Percentiles rank a stretch among this genome's conserved stretches.
Evolutionary conservation across 2,113 vertebrate genomes (phyloP).

Genomic region (Platichthys flesus): DNA sequence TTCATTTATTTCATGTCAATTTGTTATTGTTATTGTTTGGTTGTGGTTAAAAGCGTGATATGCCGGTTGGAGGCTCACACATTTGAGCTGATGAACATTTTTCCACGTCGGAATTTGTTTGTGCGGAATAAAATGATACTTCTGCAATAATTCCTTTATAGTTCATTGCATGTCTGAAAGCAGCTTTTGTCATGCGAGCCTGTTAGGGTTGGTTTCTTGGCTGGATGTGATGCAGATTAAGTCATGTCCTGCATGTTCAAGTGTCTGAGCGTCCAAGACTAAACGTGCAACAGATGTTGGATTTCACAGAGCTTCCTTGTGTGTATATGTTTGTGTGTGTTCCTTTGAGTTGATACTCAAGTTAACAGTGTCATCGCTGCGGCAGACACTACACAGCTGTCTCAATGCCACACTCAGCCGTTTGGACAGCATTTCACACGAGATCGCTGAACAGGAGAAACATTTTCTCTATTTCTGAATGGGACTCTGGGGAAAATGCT

Average conservation of each 20-base stretch:
- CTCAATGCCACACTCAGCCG: conserved; percentile 24
- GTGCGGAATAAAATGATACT: no score
- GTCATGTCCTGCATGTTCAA: conserved; percentile 1
- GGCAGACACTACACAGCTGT: conserved; percentile 62
- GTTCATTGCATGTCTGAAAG: no score
- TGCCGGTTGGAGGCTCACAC: not conserved
- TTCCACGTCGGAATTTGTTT: no score
- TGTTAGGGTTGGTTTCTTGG: not conserved
- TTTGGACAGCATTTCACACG: not conserved
- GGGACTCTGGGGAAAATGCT: conserved; percentile 16
- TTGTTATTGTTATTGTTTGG: not conserved
- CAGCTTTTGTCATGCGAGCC: not conserved
- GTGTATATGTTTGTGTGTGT: conserved; percentile 55
- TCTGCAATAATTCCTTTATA: no score
- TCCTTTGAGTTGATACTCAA: conserved; percentile 35
- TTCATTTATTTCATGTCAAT: not conserved
- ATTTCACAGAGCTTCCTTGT: conserved; percentile 42
- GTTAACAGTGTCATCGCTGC: conserved; percentile 38
- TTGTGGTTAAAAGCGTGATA: not conserved
- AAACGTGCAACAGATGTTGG: conserved; percentile 61
- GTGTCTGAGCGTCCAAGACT: conserved; percentile 15
- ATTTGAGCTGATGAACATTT: not conserved
- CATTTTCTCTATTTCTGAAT: conserved; percentile 17
- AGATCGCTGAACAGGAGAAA: conserved; percentile 1
- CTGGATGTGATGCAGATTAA: not conserved